These are phyloP conservation scores for Sylvilagus floridanus DNA, from an alignment of 2,797 vertebrate genomes.

Conservation along the genomic window DNA sequence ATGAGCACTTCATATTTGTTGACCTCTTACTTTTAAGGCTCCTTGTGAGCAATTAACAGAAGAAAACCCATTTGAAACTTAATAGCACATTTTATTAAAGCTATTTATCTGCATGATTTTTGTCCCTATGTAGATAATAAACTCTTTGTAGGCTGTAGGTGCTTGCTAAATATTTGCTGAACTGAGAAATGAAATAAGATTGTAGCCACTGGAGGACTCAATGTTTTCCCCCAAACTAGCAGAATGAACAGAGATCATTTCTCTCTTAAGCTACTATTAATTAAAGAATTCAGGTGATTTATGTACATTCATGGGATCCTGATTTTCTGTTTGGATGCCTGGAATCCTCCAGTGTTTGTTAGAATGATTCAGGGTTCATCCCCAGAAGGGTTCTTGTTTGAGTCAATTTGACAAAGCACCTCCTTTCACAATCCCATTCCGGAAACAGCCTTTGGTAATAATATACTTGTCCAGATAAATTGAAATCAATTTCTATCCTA, in stretches of 20 bases:
- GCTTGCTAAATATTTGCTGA: conserved; percentile 56
- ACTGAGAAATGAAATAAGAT: conserved; percentile 26
- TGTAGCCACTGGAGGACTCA: neutral
- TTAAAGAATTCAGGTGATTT: conserved; percentile 39
- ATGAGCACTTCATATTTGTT: neutral
- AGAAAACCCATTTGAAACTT: conserved; percentile 50
- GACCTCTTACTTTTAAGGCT: neutral
- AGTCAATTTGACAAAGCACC: neutral
- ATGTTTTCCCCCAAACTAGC: neutral
- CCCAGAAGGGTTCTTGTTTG: neutral
- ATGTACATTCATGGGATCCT: neutral
- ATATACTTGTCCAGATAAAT: neutral
- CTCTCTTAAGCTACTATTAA: conserved; percentile 17
- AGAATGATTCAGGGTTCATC: neutral
- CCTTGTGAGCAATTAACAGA: neutral
- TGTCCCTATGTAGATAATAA: conserved; percentile 44
- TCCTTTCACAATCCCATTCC: neutral
- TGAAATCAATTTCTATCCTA: neutral
- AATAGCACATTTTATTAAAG: conserved; percentile 57
- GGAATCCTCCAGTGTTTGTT: neutral
- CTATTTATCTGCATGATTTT: conserved; percentile 33
- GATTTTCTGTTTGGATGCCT: neutral
- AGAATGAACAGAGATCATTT: conserved; percentile 33
- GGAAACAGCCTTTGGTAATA: conserved; percentile 1
- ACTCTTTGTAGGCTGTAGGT: neutral